A percentile compares a stretch with the other conserved stretches of the same genome.
These are phyloP conservation scores for Okamejei kenojei DNA, from an alignment of 2,797 vertebrate species.

Conservation along the genomic window DNA sequence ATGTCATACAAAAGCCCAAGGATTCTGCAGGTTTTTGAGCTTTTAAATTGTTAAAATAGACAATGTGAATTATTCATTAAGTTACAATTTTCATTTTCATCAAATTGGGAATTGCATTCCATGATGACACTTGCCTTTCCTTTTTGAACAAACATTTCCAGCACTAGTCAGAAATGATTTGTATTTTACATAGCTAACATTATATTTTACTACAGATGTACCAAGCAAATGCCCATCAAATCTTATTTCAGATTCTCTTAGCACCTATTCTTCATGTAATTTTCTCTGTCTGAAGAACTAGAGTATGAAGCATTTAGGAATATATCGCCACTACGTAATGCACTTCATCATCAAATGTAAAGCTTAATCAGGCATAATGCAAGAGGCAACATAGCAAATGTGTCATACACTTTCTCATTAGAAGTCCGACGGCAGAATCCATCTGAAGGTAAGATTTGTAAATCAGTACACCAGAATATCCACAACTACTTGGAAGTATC, in stretches of 20 bases:
- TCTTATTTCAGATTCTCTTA: neutral
- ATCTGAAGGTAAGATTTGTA: slow-evolving; percentile 10
- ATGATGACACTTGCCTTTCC: neutral
- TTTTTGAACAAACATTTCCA: neutral
- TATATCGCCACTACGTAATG: neutral
- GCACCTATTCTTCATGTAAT: neutral
- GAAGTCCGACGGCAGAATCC: neutral
- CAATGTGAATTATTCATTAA: no score
- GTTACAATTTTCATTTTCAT: no score
- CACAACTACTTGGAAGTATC: slow-evolving; percentile 18
- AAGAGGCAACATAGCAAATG: neutral
- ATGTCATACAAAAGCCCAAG: neutral
- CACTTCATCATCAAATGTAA: neutral
- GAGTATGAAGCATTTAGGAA: neutral
- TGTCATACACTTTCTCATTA: neutral
- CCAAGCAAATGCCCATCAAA: neutral
- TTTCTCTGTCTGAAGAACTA: neutral
- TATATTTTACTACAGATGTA: neutral
- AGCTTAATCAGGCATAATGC: neutral
- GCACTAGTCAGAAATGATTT: neutral
- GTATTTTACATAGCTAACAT: neutral
- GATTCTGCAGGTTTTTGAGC: neutral
- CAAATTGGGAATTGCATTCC: neutral
- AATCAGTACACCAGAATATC: neutral
- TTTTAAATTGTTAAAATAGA: neutral